Percentiles rank a stretch among this genome's conserved stretches.
These are phyloP conservation scores for Polyommatus iphigenia DNA, from an alignment of 2,888 invertebrate genomes.

Conservation along the genomic window DNA sequence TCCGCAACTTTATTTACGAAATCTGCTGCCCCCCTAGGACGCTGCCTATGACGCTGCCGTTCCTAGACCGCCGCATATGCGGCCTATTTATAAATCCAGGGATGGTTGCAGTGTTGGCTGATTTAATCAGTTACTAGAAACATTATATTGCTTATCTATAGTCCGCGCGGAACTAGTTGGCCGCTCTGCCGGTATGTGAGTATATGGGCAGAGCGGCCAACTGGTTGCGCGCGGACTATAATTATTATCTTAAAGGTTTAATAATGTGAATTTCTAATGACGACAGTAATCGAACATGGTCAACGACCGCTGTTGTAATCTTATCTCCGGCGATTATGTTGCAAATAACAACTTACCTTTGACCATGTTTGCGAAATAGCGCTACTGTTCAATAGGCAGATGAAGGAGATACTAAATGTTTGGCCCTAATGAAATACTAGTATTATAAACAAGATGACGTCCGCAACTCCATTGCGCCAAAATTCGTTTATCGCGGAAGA, in stretches of 20 bases:
- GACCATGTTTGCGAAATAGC: constrained; percentile 13
- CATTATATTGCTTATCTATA: background rate
- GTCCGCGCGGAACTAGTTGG: no score
- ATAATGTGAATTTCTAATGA: background rate
- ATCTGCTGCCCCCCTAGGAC: no score
- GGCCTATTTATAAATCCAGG: no score
- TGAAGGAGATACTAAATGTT: background rate
- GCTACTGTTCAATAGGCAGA: constrained; percentile 8
- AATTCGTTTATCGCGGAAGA: no score
- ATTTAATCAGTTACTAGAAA: background rate
- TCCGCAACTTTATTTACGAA: no score
- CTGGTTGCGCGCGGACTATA: no score
- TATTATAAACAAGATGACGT: background rate
- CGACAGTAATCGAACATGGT: constrained; percentile 14
- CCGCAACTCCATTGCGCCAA: no score
- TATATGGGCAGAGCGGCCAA: no score
- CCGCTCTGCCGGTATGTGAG: no score
- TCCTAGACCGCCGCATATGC: no score
- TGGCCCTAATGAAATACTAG: background rate
- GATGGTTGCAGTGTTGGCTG: no score
- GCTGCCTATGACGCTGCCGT: no score
- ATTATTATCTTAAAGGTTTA: background rate
- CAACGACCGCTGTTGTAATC: constrained; percentile 14
- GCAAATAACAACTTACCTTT: constrained; percentile 20
- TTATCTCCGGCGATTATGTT: constrained; percentile 22